These are phyloP conservation scores for Lacerta agilis DNA, from an alignment of 2,797 vertebrate species.

Conservation along the genomic window DNA sequence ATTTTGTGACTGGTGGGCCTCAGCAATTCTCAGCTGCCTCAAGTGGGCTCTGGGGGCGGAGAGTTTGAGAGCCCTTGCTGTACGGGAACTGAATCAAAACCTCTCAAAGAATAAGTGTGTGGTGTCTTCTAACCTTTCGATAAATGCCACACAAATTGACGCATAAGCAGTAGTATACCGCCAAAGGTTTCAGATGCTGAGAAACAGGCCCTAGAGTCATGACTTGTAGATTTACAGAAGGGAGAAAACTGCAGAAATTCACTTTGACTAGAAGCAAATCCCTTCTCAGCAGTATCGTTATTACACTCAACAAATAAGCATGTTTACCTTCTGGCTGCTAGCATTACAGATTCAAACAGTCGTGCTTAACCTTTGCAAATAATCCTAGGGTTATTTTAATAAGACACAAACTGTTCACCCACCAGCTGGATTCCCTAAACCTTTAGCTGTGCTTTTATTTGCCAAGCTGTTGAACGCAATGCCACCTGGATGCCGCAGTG, in stretches of 20 bases:
- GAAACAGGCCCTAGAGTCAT: background rate
- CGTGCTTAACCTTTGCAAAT: slow-evolving; percentile 26
- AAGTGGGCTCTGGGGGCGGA: no score
- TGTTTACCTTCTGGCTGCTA: slow-evolving; percentile 21
- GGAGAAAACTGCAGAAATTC: background rate
- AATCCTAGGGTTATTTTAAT: slow-evolving; percentile 28
- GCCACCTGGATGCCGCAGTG: background rate
- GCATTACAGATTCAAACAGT: slow-evolving; percentile 20
- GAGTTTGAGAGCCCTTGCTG: background rate
- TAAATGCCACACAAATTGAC: slow-evolving; percentile 10
- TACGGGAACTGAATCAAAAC: background rate
- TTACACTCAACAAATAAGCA: slow-evolving; percentile 2
- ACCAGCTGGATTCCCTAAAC: background rate
- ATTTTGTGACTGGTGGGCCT: no score
- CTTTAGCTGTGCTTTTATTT: slow-evolving; percentile 1
- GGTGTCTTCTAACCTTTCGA: background rate
- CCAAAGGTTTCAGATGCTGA: background rate
- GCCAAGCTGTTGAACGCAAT: background rate
- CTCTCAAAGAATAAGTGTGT: background rate
- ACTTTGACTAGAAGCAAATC: slow-evolving; percentile 13
- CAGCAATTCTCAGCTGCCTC: no score
- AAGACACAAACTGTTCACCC: slow-evolving; percentile 21
- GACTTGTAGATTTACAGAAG: slow-evolving; percentile 18
- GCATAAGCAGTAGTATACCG: background rate
- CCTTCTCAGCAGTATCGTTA: background rate